phyloP scores from a whole-genome alignment of 2,113 vertebrate genomes.

The Hyla sarda region DNA sequence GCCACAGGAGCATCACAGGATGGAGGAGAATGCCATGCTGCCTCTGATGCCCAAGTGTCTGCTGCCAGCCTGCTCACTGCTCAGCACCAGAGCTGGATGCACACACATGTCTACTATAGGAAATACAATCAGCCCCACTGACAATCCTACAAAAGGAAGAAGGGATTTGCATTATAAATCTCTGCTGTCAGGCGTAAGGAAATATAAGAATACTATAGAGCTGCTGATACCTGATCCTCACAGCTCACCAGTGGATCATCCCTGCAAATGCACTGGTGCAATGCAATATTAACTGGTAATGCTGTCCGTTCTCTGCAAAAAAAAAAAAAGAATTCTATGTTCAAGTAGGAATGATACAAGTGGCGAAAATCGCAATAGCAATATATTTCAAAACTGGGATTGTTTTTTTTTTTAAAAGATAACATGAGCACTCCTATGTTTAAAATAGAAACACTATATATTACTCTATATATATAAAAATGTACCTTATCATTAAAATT shows the following conservation, averaged over 20 bases:
- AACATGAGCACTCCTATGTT: not conserved
- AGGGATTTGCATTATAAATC: not conserved
- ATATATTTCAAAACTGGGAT: no score
- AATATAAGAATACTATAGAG: conserved; percentile 10
- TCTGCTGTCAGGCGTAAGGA: conserved; percentile 12
- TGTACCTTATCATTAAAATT: no score
- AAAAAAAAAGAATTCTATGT: no score
- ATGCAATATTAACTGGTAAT: not conserved
- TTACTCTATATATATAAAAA: no score
- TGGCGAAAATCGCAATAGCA: no score
- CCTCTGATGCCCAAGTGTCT: not conserved
- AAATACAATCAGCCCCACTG: not conserved
- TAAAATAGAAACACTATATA: not conserved
- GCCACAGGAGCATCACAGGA: not conserved
- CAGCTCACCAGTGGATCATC: not conserved
- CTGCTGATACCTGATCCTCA: conserved; percentile 31
- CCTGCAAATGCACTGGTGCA: not conserved
- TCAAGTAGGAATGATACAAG: no score
- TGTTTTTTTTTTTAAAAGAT: not conserved
- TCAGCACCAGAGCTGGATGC: not conserved
- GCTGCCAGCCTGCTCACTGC: conserved; percentile 23
- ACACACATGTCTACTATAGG: not conserved
- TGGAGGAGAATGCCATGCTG: not conserved
- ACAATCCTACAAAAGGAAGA: not conserved
- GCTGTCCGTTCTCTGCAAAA: no score